Evolutionary conservation across 2,113 vertebrate genomes (phyloP).

Genomic region (Syngnathoides biaculeatus): DNA sequence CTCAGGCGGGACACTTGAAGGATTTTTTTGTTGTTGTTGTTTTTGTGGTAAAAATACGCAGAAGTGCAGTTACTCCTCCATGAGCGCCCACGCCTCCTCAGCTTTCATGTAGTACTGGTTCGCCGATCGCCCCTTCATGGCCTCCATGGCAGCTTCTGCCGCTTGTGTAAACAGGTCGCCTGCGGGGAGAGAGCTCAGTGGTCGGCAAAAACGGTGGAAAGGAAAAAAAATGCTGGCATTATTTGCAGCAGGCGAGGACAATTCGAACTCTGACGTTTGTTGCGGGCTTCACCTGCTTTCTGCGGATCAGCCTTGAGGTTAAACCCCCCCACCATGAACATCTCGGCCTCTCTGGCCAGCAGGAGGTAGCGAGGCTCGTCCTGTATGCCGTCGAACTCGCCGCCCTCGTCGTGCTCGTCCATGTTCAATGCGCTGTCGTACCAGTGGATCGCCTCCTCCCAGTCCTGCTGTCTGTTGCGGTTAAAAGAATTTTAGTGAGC

Average conservation of each 20-base stretch:
- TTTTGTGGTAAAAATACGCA: not conserved
- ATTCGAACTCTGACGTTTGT: too few species aligned
- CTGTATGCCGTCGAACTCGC: conserved; percentile 89
- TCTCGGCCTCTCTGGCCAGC: conserved; percentile 87
- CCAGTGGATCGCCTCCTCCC: conserved; percentile 85
- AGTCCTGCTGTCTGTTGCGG: conserved; percentile 76
- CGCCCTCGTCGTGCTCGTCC: conserved; percentile 88
- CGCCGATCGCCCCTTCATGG: conserved; percentile 93
- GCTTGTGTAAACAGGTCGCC: conserved; percentile 94
- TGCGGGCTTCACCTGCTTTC: conserved; percentile 83
- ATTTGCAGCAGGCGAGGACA: too few species aligned
- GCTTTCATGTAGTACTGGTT: conserved; percentile 94
- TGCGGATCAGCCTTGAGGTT: conserved; percentile 78
- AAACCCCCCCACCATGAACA: conserved; percentile 81
- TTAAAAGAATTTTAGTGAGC: not conserved
- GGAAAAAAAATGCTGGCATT: too few species aligned
- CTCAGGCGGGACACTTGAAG: not conserved
- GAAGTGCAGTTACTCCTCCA: conserved; percentile 73
- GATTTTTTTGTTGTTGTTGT: not conserved
- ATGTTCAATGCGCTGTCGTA: conserved; percentile 83
- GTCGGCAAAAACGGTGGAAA: too few species aligned
- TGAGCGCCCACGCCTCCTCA: conserved; percentile 88
- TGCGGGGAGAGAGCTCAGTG: conserved; percentile 42
- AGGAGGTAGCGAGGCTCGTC: conserved; percentile 86
- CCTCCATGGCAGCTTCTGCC: conserved; percentile 89